phyloP scores from a whole-genome alignment of 1,140 invertebrate species.

The Matsumurasca onukii region DNA sequence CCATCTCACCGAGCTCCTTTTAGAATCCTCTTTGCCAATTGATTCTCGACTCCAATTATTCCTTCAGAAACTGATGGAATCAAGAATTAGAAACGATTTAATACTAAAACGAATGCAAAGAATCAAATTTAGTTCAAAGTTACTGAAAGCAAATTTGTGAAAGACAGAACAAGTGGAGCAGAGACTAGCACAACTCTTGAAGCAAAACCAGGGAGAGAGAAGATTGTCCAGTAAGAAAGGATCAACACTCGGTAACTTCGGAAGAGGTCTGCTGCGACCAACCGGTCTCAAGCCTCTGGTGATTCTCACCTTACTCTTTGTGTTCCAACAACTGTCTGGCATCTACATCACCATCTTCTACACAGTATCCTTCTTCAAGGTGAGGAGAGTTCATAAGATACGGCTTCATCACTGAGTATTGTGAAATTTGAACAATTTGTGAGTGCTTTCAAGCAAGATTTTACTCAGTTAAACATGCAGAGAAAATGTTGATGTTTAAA shows the following conservation, averaged over 20 bases:
- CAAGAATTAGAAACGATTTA: no score
- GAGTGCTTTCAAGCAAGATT: not conserved
- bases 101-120: no score
- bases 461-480: not conserved
- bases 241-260: constrained; percentile 20
- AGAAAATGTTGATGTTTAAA: not conserved
- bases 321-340: constrained; percentile 62
- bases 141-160: constrained; percentile 20
- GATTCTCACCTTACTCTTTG: constrained; percentile 57
- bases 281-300: constrained; percentile 60
- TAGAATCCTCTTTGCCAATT: no score
- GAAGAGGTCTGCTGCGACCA: constrained; percentile 49
- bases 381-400: constrained; percentile 40
- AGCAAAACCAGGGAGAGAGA: constrained; percentile 45
- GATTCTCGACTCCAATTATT: no score
- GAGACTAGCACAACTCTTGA: constrained; percentile 40
- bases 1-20: no score
- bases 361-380: constrained; percentile 61
- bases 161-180: no score
- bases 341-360: constrained; percentile 71
- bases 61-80: no score
- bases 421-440: not conserved
- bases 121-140: not conserved
- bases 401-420: not conserved
- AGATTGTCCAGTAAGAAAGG: constrained; percentile 8